Evolutionary conservation across 2,113 vertebrate species (phyloP).

Genomic region (Melanerpes formicivorus): DNA sequence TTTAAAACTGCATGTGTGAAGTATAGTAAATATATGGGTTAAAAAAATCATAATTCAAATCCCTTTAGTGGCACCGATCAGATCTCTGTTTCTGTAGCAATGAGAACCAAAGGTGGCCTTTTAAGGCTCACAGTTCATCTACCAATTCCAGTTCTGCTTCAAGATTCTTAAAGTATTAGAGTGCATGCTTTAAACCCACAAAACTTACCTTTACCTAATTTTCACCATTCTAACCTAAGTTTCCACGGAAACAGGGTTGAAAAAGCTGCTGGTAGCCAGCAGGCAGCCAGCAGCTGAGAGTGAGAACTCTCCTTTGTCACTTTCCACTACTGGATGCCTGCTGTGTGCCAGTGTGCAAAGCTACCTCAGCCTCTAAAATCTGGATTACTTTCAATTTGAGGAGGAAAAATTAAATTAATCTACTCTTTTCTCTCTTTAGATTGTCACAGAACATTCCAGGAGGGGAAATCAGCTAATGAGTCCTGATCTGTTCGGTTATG

Average conservation of each 20-base stretch:
- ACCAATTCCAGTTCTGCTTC: slow-evolving; percentile 60
- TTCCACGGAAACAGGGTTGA: slow-evolving; percentile 77
- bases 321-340: slow-evolving; percentile 72
- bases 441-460: slow-evolving; percentile 67
- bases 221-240: slow-evolving; percentile 74
- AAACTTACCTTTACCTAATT: slow-evolving; percentile 78
- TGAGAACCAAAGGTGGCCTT: slow-evolving; percentile 66
- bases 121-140: slow-evolving; percentile 57
- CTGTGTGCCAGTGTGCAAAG: slow-evolving; percentile 73
- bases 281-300: slow-evolving; percentile 74
- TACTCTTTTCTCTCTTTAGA: slow-evolving; percentile 59
- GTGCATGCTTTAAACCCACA: slow-evolving; percentile 66
- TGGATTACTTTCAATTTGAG: slow-evolving; percentile 64
- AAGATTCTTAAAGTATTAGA: slow-evolving; percentile 67
- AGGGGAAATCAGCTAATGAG: slow-evolving; percentile 55
- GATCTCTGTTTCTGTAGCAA: slow-evolving; percentile 65
- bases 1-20: not conserved
- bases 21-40: slow-evolving; percentile 33
- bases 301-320: slow-evolving; percentile 76
- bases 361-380: slow-evolving; percentile 66
- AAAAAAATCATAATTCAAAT: slow-evolving; percentile 41
- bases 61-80: slow-evolving; percentile 31
- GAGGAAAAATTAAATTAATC: slow-evolving; percentile 66
- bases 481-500: slow-evolving; percentile 35
- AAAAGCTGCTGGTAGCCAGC: slow-evolving; percentile 69